Evolutionary conservation across 1,140 invertebrate genomes (phyloP), one percentile per base, ranked within the genome.

Genomic region (Cyclargus thomasi): DNA sequence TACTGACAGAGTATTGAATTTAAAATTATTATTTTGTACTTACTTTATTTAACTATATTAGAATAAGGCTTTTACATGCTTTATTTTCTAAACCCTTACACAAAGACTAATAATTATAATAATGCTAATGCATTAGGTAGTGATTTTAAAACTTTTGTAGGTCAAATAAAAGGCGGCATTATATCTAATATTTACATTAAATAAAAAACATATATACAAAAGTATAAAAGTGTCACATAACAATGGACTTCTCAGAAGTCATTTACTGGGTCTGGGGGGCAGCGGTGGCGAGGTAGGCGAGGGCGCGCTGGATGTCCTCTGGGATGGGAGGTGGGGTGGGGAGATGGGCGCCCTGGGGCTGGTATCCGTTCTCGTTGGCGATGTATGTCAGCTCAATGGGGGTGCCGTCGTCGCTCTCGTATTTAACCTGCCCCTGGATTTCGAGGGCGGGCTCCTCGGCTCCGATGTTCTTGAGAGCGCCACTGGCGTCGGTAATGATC

Each of bases 251-350:
- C 67, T 71, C 47, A 74, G 22, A 29, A 53, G 21, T 22, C 53
- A 35, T 53, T 17, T 55, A 77, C 70, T 82, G 72, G 39, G 80
- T 69, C 68, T 85, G 86, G 1, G 86, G 85, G 16, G 85, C 82
- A 1, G 83, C 84, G 18, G 86, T 87, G 39, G 86, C 86, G 36
- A 89, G 81, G 71, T 74, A 87, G 57, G 91, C 92, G 5, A 94
- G 83, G 36, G 93, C 91, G 72, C 92, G 91, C 71, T 88, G 90
- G 75, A 95, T 94, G 7, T 92, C 93, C 69, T 92, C 93, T 18
- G 94, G 93, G 69, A 94, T 91, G 29, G 94, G 94, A 1, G 93
- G 94, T 22, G 94, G 93, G 29, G 94, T 94, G 17, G 93, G 93
- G 6, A 94, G 79, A 81, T 93, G 92, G 53, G 90, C 91, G 36